Base-by-base conservation (phyloP, 1,140 invertebrate genomes). In the Drosophila bocqueti region DNA sequence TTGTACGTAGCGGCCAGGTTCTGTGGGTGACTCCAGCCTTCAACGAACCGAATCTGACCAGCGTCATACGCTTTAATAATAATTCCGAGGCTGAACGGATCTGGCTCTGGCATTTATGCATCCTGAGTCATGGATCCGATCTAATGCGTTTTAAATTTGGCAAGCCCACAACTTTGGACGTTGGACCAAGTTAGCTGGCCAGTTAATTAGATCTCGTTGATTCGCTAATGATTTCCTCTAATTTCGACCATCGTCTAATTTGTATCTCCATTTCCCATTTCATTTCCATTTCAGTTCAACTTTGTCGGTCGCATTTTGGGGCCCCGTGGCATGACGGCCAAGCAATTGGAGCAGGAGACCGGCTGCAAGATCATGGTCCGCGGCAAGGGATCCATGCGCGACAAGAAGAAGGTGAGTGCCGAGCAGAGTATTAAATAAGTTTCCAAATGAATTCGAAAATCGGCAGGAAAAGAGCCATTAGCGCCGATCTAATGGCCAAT, bases 341-440 rank as follows among this genome's bases (percentile, higher is more conserved):
- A 99, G 94, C 98, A 99, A 94, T 94, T 99, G 92, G 99, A 99
- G 94, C 97, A 99, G 94, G 99, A 99, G 95, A 99, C 99, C 85
- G 98, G 99, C 86, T 99, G 99, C 94, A 99, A 99, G 96, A 99
- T 99, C 84, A 99, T 99, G 99, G 98, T 99, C 71, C 95, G 99
- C 94, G 99, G 99, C 89, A 98, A 99, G 94, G 99, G 99, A n/a
- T 99, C 99, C 45, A 99, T 99, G 99, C 95, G 99, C 93, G 99
- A 99, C 93, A 99, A 99, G 95, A 98, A 99, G 94, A 99, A 99
- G 97, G 99, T 99, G 95, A 95, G 94, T 76, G 49, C 8, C 2
- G 18, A 16, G 26, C 10, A 38, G 9, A 11, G 15, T 34, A 31
- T 16, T 18, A 16, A 40, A 3, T 57, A 7, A 8, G 21, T 21